phyloP scores from a whole-genome alignment of 2,113 vertebrate species.

The Muntiacus reevesi region DNA sequence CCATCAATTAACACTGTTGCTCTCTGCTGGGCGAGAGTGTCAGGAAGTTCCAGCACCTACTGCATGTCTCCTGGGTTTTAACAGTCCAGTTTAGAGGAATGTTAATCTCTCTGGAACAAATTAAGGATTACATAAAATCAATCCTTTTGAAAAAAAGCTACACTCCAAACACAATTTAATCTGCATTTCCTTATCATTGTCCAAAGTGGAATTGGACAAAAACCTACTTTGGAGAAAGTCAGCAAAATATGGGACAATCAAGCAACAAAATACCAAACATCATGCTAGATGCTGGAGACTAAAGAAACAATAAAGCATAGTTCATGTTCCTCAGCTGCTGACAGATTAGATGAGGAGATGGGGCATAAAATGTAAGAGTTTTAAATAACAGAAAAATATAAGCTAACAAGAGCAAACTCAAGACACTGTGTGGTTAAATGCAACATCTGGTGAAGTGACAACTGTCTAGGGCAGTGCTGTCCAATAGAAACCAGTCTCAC shows the following conservation, averaged over 20 bases:
- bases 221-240: neutral
- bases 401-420: neutral
- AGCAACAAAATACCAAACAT: neutral
- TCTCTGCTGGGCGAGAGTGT: neutral
- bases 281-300: neutral
- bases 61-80: neutral
- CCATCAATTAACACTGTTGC: neutral
- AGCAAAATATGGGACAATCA: neutral
- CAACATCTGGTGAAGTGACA: neutral
- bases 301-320: neutral
- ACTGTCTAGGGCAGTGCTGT: neutral
- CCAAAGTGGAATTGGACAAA: neutral
- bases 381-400: neutral
- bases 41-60: neutral
- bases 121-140: conserved; percentile 7
- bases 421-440: neutral
- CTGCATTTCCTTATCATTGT: neutral
- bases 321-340: neutral
- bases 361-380: neutral
- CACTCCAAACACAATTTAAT: neutral
- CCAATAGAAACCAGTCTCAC: neutral
- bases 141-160: neutral
- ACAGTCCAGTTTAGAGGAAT: neutral
- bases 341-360: neutral
- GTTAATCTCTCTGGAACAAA: neutral